Evolutionary conservation across 1,140 invertebrate species (phyloP), one percentile per base, ranked within the genome.

Genomic region (Drosophila murphyi): DNA sequence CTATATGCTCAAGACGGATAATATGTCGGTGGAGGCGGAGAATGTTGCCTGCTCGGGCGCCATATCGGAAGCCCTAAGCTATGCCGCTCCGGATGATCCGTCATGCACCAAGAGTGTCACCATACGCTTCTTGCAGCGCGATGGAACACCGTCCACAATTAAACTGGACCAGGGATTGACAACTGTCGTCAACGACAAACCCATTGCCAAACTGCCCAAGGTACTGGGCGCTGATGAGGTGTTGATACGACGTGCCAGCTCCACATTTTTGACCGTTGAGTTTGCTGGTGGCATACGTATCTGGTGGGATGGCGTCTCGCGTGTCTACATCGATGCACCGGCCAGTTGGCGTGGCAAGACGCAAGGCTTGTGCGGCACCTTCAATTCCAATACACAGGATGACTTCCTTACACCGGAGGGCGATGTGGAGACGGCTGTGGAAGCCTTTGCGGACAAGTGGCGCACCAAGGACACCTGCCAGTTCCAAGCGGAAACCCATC

Each of bases 391-490:
- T 83, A 97, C 97, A 87, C 96, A 96, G 79, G 97, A 98, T 88
- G 97, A 98, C 91, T 98, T 98, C 91, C 82, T 97, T 4, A 98
- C 97, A 0, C 96, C 96, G 0, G 96, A 97, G 86, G 96, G 96
- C 12, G 97, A 98, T 85, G 91, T 96, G 0, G 97, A 98, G 86
- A 95, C 96, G 48, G 94, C 95, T 0, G 93, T 95, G 0, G 93
- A 95, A 5, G 94, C 95, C 0, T 98, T 98, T 91, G 97, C 96
- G 0, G 97, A 97, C 89, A 97, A 97, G 80, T 98, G 97, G 97
- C 97, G 97, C 91, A 96, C 96, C 0, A 94, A 94, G 32, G 96
- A 97, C 85, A 94, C 94, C 10, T 97, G 97, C 89, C 93, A 96
- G 52, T 93, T 96, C 37, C 86, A 94, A 3, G 82, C 93, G 1